Percentiles rank a stretch among this genome's conserved stretches.
Conservation (phyloP, 2,113 vertebrate species). For the Zosterops borbonicus region DNA sequence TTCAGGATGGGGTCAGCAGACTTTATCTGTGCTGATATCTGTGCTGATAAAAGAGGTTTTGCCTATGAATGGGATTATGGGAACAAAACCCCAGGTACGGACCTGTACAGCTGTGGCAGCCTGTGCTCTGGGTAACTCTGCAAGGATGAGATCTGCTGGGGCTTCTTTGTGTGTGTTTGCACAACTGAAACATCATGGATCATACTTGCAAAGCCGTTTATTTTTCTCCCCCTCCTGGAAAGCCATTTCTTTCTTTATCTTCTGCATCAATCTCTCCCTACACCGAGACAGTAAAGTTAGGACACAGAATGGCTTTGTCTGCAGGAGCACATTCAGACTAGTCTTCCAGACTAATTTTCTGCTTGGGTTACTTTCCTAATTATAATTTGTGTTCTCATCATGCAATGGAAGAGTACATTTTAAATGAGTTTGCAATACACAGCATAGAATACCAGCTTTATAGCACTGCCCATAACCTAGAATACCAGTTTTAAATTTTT, state of each 20-base stretch:
- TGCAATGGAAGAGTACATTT: slow-evolving; percentile 56
- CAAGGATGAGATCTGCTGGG: not conserved
- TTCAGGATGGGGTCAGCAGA: not conserved
- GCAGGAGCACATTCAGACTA: slow-evolving; percentile 48
- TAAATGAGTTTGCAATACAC: slow-evolving; percentile 36
- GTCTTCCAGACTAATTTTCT: slow-evolving; percentile 73
- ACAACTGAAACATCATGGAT: rapidly evolving
- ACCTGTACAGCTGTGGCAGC: not conserved
- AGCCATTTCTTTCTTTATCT: slow-evolving; percentile 51
- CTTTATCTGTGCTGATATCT: not conserved
- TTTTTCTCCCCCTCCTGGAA: not conserved
- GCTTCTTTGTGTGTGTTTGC: not conserved
- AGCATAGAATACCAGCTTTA: not conserved
- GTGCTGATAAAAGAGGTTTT: not conserved
- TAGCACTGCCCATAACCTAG: not conserved
- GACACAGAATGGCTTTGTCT: slow-evolving; percentile 65
- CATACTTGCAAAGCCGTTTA: not conserved
- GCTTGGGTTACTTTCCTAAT: slow-evolving; percentile 68
- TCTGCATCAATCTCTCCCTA: slow-evolving; percentile 48
- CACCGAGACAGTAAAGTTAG: slow-evolving; percentile 13
- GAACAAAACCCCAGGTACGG: not conserved
- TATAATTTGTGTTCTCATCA: slow-evolving; percentile 75
- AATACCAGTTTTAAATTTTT: slow-evolving; percentile 19
- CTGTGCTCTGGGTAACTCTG: not conserved
- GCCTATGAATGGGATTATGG: not conserved